phyloP scores from a whole-genome alignment of 2,888 invertebrate species.

The Drosophila leonis region DNA sequence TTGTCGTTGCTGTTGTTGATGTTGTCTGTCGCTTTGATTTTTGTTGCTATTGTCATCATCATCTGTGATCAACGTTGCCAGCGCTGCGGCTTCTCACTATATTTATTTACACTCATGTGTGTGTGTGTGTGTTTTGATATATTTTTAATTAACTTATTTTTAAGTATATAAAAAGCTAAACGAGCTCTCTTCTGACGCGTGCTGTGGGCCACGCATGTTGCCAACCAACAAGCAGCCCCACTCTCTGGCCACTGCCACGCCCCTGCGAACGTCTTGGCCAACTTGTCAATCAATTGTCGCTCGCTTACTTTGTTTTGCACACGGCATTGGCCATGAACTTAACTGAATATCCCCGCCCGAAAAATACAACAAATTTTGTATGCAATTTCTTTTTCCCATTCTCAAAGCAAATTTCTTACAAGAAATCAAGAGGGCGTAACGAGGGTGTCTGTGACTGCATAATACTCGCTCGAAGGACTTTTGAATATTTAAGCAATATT shows the following conservation, averaged over 20 bases:
- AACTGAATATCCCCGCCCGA: slow-evolving; percentile 29
- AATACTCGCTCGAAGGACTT: slow-evolving; percentile 2
- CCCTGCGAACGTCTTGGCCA: slow-evolving; percentile 53
- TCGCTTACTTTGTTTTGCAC: slow-evolving; percentile 44
- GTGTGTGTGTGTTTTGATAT: slow-evolving; percentile 26
- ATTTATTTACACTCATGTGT: slow-evolving; percentile 10
- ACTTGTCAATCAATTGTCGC: slow-evolving; percentile 77
- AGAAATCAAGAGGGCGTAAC: neutral
- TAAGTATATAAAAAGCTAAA: slow-evolving; percentile 61
- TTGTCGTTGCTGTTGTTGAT: slow-evolving; percentile 27
- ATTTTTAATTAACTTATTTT: slow-evolving; percentile 77
- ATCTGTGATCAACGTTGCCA: slow-evolving; percentile 43
- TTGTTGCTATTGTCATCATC: slow-evolving; percentile 33
- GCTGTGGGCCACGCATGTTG: slow-evolving; percentile 48
- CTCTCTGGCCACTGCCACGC: slow-evolving; percentile 1
- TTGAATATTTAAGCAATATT: neutral
- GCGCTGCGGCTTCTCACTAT: slow-evolving; percentile 20
- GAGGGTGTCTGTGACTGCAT: neutral
- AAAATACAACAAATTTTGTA: slow-evolving; percentile 7
- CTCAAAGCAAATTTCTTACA: neutral
- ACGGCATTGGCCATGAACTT: slow-evolving; percentile 67
- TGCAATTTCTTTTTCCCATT: slow-evolving; percentile 6
- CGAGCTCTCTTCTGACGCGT: slow-evolving; percentile 47
- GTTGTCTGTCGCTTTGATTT: slow-evolving; percentile 11
- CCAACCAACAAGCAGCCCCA: neutral